Base-by-base conservation (phyloP, 2,797 vertebrate genomes). In the Catostomus latipinnis region DNA sequence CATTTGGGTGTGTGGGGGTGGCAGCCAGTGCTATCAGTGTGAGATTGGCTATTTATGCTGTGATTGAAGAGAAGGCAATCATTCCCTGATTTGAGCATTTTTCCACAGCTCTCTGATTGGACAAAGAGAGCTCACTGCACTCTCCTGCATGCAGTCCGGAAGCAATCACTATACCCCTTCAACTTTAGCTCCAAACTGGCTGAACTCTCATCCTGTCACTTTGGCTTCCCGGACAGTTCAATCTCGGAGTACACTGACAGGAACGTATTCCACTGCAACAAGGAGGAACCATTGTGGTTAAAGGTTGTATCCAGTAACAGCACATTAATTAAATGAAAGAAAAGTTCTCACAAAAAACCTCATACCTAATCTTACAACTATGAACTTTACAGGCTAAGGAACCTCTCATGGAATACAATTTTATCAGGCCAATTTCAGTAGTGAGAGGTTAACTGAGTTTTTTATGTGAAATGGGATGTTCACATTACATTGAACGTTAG, bases 51-150 rank as follows among this genome's bases (percentile, higher is more conserved):
- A 92, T 95, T 95, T 97, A 95, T 95, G 96, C 95, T 96, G 95
- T 98, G 96, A 98, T 98, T 98, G 96, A 97, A 94, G 96, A 98
- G 97, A 98, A 96, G 95, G 94, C 96, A 94, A 97, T 98, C 98
- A 96, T 94, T 94, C 90, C 90, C 94, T 98, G 96, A 98, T 97
- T 97, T 97, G 93, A 92, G 93, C 93, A 88, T 94, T 94, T 95
- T 91, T 85, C 90, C 86, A 85, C 86, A 93, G 90, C 85, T 91
- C 93, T 94, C 91, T 98, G 96, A 98, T 98, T 98, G 96, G 94
- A 57, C 70, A 52, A 90, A 93, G 22, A 92, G 93, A 93, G 92
- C 95, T 92, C 93, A 93, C 82, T 90, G 88, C 89, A 82, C 92
- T 91, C 90, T 94, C 94, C 95, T 92, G 89, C 94, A 87, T 76